Percentiles rank a stretch among this genome's conserved stretches.
Evolutionary conservation across 2,888 invertebrate species (phyloP).

Genomic region (Spialia ferax): DNA sequence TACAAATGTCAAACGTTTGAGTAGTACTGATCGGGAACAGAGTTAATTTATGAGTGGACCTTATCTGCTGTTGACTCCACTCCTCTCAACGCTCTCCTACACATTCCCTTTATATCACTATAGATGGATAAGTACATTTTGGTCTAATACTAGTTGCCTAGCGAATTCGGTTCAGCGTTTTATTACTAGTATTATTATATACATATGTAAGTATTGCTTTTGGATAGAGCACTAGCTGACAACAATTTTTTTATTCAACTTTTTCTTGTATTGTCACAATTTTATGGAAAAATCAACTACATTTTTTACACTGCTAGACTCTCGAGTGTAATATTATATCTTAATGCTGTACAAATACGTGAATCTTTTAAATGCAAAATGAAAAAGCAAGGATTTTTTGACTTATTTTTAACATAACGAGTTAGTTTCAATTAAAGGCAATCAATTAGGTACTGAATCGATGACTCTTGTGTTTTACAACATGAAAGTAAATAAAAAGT

Average conservation of each 20-base stretch:
- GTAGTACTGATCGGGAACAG: neutral
- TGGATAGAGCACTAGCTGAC: neutral
- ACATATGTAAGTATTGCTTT: neutral
- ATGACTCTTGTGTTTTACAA: conserved; percentile 20
- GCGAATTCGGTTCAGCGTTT: conserved; percentile 73
- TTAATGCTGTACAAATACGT: neutral
- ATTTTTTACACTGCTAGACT: neutral
- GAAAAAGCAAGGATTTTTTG: conserved; percentile 17
- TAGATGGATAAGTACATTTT: conserved; percentile 81
- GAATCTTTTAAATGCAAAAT: conserved; percentile 28
- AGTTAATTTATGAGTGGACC: neutral
- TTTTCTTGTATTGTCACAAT: neutral
- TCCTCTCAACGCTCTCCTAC: conserved; percentile 52
- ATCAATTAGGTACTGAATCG: conserved; percentile 1
- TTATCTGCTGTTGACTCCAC: conserved; percentile 58
- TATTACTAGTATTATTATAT: neutral
- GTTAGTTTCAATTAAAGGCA: neutral
- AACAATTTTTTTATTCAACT: neutral
- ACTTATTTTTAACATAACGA: conserved; percentile 1
- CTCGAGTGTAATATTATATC: neutral
- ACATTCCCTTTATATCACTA: conserved; percentile 78
- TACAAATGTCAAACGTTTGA: too few species aligned
- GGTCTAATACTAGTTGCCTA: conserved; percentile 69
- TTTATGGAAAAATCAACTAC: neutral
- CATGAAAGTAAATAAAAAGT: neutral